These are phyloP conservation scores for Diarsia mendica DNA, from an alignment of 2,888 invertebrate genomes.

Conservation along the genomic window DNA sequence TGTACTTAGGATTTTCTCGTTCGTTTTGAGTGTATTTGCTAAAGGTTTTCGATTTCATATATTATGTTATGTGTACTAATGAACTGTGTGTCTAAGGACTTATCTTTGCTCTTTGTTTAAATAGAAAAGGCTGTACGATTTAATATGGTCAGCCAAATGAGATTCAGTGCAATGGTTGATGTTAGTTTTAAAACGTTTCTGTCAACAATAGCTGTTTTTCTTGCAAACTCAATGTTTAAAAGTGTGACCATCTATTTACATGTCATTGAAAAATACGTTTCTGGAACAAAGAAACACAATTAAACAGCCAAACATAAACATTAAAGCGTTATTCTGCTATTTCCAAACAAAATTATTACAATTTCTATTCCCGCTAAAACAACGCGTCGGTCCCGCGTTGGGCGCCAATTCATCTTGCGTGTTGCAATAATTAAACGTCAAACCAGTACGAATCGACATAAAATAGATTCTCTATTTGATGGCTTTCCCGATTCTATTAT, in stretches of 20 bases:
- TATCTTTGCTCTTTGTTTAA: background rate
- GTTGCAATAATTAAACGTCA: slow-evolving; percentile 74
- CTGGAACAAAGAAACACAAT: background rate
- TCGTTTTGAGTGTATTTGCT: slow-evolving; percentile 11
- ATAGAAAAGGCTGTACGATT: background rate
- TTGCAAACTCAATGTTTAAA: background rate
- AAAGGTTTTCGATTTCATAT: slow-evolving; percentile 2
- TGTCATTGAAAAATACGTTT: background rate
- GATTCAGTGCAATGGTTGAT: background rate
- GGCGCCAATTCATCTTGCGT: slow-evolving; percentile 68
- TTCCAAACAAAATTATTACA: slow-evolving; percentile 14
- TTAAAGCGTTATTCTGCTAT: background rate
- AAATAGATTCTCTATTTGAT: slow-evolving; percentile 59
- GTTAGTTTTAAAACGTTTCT: background rate
- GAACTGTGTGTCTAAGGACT: background rate
- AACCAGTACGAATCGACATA: slow-evolving; percentile 50
- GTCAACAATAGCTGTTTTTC: background rate
- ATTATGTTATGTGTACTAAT: background rate
- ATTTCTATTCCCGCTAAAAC: slow-evolving; percentile 38
- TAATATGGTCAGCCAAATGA: background rate
- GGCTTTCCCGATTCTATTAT: slow-evolving; percentile 51
- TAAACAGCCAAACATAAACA: background rate
- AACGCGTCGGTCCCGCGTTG: slow-evolving; percentile 43
- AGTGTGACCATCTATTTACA: background rate
- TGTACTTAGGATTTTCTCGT: slow-evolving; percentile 16